Evolutionary conservation across 2,888 invertebrate genomes (phyloP).

Genomic region (Criorhina ranunculi): DNA sequence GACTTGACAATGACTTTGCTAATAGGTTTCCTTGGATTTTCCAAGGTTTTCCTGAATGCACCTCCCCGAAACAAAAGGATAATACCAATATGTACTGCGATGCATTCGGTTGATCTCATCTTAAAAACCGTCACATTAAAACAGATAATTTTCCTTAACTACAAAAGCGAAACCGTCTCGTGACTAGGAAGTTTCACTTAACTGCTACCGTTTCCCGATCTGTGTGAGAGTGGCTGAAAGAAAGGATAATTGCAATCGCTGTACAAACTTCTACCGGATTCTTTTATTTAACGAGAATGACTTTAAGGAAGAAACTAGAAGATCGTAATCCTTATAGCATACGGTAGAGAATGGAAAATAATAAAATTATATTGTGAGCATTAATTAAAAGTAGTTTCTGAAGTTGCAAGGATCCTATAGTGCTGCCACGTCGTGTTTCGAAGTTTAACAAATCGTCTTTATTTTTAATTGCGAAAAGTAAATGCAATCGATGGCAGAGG

Average conservation of each 20-base stretch:
- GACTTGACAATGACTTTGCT: constrained; percentile 44
- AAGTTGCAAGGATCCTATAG: neutral
- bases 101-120: constrained; percentile 13
- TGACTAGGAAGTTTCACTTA: constrained; percentile 21
- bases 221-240: neutral
- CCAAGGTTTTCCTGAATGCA: neutral
- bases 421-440: neutral
- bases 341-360: neutral
- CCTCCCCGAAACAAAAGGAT: constrained; percentile 15
- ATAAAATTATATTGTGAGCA: neutral
- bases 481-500: too few species aligned
- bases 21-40: constrained; percentile 17
- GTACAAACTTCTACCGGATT: neutral
- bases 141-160: constrained; percentile 20
- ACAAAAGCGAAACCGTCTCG: constrained; percentile 27
- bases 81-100: constrained; percentile 13
- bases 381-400: neutral
- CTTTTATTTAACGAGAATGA: constrained; percentile 19
- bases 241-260: constrained; percentile 32
- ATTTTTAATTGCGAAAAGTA: too few species aligned
- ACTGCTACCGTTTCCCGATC: constrained; percentile 7
- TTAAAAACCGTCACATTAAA: constrained; percentile 20
- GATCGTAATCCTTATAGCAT: neutral
- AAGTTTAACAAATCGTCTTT: too few species aligned
- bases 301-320: neutral